Evolutionary conservation across 2,113 vertebrate species (phyloP).

Genomic region (Dromas ardeola): DNA sequence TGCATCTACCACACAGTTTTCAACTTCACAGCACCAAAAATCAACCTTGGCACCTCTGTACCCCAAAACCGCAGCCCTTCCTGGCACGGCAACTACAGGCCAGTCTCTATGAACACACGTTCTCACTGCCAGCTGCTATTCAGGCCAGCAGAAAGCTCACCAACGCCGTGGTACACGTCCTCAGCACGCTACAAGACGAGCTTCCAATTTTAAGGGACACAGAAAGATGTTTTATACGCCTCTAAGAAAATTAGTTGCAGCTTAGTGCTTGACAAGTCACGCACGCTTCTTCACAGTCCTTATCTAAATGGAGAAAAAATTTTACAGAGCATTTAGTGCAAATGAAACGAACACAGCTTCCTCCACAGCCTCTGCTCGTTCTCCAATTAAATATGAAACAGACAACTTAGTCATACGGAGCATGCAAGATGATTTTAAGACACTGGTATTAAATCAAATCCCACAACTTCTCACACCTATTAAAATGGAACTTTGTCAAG

Average conservation of each 20-base stretch:
- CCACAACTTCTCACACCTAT: slow-evolving; percentile 39
- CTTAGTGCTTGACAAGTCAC: neutral
- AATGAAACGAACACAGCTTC: neutral
- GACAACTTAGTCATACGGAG: neutral
- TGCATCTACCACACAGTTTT: fast-evolving
- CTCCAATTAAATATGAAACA: neutral
- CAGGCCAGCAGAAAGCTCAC: neutral
- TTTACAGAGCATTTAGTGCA: neutral
- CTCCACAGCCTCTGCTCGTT: neutral
- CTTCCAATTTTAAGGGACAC: neutral
- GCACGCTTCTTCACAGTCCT: neutral
- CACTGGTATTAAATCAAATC: slow-evolving; percentile 22
- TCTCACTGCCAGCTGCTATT: neutral
- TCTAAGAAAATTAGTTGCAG: neutral
- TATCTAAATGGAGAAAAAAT: neutral
- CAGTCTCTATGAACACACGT: fast-evolving
- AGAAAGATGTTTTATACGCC: neutral
- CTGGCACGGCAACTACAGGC: neutral
- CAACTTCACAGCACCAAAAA: neutral
- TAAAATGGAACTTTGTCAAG: neutral
- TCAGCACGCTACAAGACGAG: fast-evolving
- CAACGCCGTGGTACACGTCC: fast-evolving
- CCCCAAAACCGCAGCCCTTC: neutral
- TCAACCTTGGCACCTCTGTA: neutral
- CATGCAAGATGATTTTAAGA: neutral